Percentiles rank a stretch among this genome's conserved stretches.
Conservation (phyloP, 2,797 vertebrate species). For the Rhabdophis nuchalis region DNA sequence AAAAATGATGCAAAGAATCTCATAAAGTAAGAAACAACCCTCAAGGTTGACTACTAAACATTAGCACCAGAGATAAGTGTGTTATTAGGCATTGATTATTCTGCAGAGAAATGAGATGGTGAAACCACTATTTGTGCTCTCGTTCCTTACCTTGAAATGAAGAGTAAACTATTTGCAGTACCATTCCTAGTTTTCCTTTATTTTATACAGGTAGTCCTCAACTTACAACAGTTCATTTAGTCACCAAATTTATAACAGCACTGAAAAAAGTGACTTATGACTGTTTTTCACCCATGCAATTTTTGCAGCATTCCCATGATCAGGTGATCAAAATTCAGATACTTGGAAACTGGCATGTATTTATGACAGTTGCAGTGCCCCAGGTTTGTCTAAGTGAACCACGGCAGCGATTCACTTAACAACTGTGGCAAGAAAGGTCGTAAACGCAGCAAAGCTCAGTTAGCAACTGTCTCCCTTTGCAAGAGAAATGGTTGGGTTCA, state of each 20-base stretch:
- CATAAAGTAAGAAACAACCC: constrained; percentile 67
- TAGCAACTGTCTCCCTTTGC: neutral
- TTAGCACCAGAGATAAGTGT: constrained; percentile 63
- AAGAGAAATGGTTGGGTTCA: neutral
- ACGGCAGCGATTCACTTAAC: neutral
- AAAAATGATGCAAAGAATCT: constrained; percentile 62
- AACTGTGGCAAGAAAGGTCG: neutral
- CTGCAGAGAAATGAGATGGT: constrained; percentile 55
- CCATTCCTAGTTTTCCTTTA: neutral
- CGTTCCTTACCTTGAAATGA: constrained; percentile 11
- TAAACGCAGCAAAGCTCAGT: neutral
- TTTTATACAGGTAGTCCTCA: neutral
- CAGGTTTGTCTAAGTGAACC: neutral
- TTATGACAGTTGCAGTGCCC: neutral
- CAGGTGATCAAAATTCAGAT: neutral
- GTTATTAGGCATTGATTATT: constrained; percentile 60
- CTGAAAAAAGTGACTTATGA: neutral
- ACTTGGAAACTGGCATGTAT: neutral
- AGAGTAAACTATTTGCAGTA: constrained; percentile 29
- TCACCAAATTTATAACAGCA: neutral
- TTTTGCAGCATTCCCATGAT: neutral
- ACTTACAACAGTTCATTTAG: neutral
- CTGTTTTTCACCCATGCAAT: neutral
- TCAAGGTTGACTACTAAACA: constrained; percentile 55
- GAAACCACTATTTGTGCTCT: constrained; percentile 26